Conservation (phyloP, 2,797 vertebrate species). For the Crocidura indochinensis region DNA sequence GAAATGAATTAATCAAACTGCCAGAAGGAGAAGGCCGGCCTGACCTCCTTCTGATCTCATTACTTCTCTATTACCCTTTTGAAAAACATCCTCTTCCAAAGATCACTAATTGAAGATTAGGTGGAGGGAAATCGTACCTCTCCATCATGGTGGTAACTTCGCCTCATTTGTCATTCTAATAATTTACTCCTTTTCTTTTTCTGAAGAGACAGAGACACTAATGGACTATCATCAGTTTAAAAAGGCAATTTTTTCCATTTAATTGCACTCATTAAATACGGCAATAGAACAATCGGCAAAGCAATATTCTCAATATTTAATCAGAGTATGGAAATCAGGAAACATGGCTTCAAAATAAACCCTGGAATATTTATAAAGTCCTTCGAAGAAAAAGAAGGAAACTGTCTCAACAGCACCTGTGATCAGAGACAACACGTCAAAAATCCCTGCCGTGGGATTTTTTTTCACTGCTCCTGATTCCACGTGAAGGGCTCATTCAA, state of each 20-base stretch:
- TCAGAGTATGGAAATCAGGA: constrained; percentile 90
- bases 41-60: constrained; percentile 96
- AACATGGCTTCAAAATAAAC: constrained; percentile 90
- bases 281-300: constrained; percentile 92
- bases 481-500: too few species aligned
- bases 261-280: constrained; percentile 93
- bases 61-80: constrained; percentile 94
- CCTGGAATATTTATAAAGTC: constrained; percentile 82
- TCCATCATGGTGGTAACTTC: constrained; percentile 92
- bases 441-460: constrained; percentile 57
- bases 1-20: constrained; percentile 98
- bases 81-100: constrained; percentile 95
- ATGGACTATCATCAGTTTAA: constrained; percentile 92
- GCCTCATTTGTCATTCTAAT: constrained; percentile 94
- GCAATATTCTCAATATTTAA: constrained; percentile 93
- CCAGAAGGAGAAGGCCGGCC: constrained; percentile 93
- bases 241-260: constrained; percentile 94
- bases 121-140: constrained; percentile 92
- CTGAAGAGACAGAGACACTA: constrained; percentile 92
- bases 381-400: constrained; percentile 69
- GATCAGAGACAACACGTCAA: constrained; percentile 69
- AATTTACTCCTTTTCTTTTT: constrained; percentile 92
- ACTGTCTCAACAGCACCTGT: constrained; percentile 80
- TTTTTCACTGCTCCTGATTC: constrained; percentile 77
- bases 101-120: constrained; percentile 97